Evolutionary conservation across 2,113 vertebrate species (phyloP).

Genomic region (Pseudonaja textilis): DNA sequence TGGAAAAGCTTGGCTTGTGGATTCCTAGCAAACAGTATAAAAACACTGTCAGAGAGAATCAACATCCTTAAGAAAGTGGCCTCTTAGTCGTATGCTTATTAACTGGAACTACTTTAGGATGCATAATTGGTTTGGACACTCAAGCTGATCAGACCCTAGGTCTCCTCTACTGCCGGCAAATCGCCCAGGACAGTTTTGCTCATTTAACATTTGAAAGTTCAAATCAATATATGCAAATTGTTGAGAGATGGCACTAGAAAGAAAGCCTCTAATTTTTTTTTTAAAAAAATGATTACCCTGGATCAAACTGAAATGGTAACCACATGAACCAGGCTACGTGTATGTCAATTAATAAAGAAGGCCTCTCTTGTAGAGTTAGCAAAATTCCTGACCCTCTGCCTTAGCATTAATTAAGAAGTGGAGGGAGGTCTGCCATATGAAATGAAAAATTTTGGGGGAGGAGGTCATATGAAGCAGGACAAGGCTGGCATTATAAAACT

Average conservation of each 20-base stretch:
- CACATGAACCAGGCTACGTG: conserved; percentile 18
- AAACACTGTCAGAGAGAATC: conserved; percentile 67
- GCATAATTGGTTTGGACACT: conserved; percentile 66
- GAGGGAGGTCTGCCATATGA: conserved; percentile 28
- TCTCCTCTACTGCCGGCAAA: conserved; percentile 59
- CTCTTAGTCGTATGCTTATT: conserved; percentile 60
- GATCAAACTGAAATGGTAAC: conserved; percentile 49
- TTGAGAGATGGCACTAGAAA: conserved; percentile 11
- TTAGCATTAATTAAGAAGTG: conserved; percentile 49
- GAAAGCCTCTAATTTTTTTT: not conserved
- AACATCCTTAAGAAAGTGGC: conserved; percentile 59
- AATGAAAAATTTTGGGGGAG: conserved; percentile 37
- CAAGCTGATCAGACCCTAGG: conserved; percentile 49
- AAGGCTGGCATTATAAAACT: conserved; percentile 33
- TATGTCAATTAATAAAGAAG: conserved; percentile 28
- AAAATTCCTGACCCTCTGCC: conserved; percentile 21
- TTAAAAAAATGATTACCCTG: conserved; percentile 28
- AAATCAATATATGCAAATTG: conserved; percentile 39
- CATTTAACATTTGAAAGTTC: conserved; percentile 53
- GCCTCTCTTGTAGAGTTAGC: not conserved
- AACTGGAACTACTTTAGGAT: conserved; percentile 56
- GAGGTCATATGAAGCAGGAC: conserved; percentile 21
- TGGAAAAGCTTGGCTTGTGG: conserved; percentile 34
- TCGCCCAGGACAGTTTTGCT: conserved; percentile 56
- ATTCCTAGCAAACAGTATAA: conserved; percentile 59